Conservation (phyloP, 2,797 vertebrate genomes). For the Malacoraja senta region DNA sequence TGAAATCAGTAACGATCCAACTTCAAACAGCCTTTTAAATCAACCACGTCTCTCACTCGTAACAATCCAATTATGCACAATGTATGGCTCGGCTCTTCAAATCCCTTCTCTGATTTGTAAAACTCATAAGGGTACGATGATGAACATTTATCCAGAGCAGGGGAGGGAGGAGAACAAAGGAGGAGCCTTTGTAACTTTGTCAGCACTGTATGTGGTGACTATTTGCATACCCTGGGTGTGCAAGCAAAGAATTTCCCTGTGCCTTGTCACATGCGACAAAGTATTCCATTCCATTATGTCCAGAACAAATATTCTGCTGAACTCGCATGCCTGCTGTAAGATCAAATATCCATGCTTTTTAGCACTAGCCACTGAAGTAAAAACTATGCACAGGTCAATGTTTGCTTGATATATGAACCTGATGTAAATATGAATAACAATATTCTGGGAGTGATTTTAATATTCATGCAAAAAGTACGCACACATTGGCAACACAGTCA, state of each 20-base stretch:
- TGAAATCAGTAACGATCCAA: neutral
- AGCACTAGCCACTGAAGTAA: neutral
- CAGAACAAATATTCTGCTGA: neutral
- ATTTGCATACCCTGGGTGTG: too few relatives aligned
- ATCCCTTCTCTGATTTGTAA: neutral
- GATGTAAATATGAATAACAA: neutral
- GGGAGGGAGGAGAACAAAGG: too few relatives aligned
- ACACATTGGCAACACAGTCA: neutral
- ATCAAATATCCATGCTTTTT: neutral
- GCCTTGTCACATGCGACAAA: too few relatives aligned
- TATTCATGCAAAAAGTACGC: neutral
- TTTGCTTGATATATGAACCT: neutral
- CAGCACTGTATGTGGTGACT: too few relatives aligned
- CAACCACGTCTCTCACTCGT: neutral
- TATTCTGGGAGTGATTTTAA: neutral
- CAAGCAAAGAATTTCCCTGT: too few relatives aligned
- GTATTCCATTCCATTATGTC: neutral
- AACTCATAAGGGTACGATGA: neutral
- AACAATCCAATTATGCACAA: neutral
- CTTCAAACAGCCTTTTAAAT: neutral
- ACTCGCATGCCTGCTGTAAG: neutral
- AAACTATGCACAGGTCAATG: neutral
- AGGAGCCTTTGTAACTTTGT: too few relatives aligned
- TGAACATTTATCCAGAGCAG: neutral
- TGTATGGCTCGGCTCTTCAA: neutral